Conservation (phyloP, 2,888 invertebrate species). For the Agrochola lychnidis region DNA sequence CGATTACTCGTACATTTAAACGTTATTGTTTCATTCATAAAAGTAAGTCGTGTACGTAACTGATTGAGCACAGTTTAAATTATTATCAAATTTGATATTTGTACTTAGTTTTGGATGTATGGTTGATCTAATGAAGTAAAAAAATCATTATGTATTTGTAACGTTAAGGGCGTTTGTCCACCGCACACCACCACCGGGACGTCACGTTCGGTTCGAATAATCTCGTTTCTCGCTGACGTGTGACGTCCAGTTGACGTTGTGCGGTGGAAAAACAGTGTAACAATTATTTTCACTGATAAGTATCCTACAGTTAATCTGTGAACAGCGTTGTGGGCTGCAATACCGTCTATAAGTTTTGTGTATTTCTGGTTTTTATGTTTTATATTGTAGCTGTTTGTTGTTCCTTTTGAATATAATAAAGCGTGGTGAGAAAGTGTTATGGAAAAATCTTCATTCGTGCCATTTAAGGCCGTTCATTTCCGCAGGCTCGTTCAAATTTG, state of each 20-base stretch:
- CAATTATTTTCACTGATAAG: background rate
- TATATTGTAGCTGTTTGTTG: background rate
- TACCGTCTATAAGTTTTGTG: background rate
- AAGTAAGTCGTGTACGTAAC: constrained; percentile 5
- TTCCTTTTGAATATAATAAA: background rate
- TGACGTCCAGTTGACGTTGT: too few relatives aligned
- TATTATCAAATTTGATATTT: background rate
- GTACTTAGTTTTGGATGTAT: too few relatives aligned
- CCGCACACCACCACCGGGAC: too few relatives aligned
- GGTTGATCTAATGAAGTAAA: background rate
- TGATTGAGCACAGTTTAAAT: background rate
- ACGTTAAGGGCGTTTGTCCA: background rate
- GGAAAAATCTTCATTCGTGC: background rate
- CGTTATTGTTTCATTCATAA: constrained; percentile 50
- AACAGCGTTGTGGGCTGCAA: background rate
- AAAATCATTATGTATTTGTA: background rate
- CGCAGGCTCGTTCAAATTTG: background rate
- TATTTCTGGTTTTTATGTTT: background rate
- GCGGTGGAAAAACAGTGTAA: too few relatives aligned
- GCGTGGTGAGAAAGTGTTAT: background rate
- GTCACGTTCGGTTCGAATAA: too few relatives aligned
- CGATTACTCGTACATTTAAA: constrained; percentile 5
- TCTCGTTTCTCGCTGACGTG: too few relatives aligned
- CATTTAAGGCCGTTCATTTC: background rate
- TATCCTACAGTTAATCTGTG: background rate